Base-by-base conservation (phyloP, 2,113 vertebrate species). In the Loxodonta africana region DNA sequence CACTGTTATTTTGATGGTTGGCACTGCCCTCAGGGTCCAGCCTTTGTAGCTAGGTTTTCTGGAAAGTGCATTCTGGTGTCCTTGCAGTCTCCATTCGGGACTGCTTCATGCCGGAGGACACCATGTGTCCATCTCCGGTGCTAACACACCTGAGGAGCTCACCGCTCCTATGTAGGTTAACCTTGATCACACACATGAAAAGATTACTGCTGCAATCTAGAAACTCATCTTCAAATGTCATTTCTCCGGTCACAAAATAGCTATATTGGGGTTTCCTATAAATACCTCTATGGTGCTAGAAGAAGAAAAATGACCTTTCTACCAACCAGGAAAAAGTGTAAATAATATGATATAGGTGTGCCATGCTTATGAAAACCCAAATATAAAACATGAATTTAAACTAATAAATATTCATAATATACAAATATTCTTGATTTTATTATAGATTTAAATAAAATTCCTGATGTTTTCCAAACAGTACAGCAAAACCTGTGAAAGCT, bases 181-280 rank as follows among this genome's bases (percentile, higher is more conserved):
- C 71, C 60, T 71, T 44, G 65, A 57, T 73, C 83, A 73, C 53
- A 94, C 33, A 74, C 8, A 20, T 26, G 53, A 74, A 92, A 33
- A 90, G 33, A 90, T 63, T 88, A 51, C 67, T 60, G 53, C 1
- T 48, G 80, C 33, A 85, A 44, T 91, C 73, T 60, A 83, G 67
- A 95, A 85, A 78, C 25, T 62, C 78, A 91, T 41, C 44, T 65
- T 88, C 60, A 71, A 93, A 91, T n/a, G 18, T 88, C 88, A 95
- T 30, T 81, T 96, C 30, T 51, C 62, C 12, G n/a, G 9, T 63
- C 23, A 91, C 87, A 88, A 97, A 92, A 89, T 8, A 83, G 41
- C 33, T 74, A 73, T 71, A 17, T 15, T 26, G 18, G 8, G 21
- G 30, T 85, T 89, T n/a, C 41, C 53, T 81, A 62, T 17, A 88